A percentile compares a stretch with the other conserved stretches of the same genome.
phyloP scores from a whole-genome alignment of 1,140 invertebrate species.

The Euwallacea similis region DNA sequence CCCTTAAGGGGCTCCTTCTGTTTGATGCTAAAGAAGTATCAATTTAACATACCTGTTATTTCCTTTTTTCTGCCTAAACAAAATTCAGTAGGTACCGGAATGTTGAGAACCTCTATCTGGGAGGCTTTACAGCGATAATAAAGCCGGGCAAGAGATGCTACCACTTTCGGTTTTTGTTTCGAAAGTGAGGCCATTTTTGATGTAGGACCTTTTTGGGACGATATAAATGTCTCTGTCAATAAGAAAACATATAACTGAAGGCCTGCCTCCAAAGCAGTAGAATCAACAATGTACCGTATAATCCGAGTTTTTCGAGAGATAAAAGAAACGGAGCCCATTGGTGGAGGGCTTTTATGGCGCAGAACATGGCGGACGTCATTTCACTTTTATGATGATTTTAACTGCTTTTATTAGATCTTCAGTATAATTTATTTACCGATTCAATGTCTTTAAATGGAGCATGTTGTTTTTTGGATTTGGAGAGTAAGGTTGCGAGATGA shows the following conservation, averaged over 20 bases:
- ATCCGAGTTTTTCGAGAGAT: constrained; percentile 30
- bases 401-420: constrained; percentile 15
- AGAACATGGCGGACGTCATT: constrained; percentile 27
- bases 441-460: background rate
- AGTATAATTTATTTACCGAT: constrained; percentile 1
- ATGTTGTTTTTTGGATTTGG: constrained; percentile 10
- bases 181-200: constrained; percentile 30
- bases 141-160: constrained; percentile 16
- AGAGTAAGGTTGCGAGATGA: constrained; percentile 1
- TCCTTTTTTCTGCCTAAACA: constrained; percentile 9
- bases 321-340: constrained; percentile 18
- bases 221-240: constrained; percentile 29
- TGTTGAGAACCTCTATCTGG: constrained; percentile 7
- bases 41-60: constrained; percentile 14
- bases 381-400: constrained; percentile 15
- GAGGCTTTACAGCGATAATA: constrained; percentile 17
- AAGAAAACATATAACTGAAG: constrained; percentile 17
- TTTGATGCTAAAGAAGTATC: background rate
- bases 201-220: constrained; percentile 1
- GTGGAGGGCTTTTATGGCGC: constrained; percentile 23
- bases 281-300: constrained; percentile 23
- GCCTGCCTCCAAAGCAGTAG: constrained; percentile 15
- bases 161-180: constrained; percentile 29
- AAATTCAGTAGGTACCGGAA: constrained; percentile 9
- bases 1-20: too few relatives aligned